A percentile compares a stretch with the other conserved stretches of the same genome.
phyloP scores from a whole-genome alignment of 2,888 invertebrate species.

The Imbricaverruca yamaguchii region DNA sequence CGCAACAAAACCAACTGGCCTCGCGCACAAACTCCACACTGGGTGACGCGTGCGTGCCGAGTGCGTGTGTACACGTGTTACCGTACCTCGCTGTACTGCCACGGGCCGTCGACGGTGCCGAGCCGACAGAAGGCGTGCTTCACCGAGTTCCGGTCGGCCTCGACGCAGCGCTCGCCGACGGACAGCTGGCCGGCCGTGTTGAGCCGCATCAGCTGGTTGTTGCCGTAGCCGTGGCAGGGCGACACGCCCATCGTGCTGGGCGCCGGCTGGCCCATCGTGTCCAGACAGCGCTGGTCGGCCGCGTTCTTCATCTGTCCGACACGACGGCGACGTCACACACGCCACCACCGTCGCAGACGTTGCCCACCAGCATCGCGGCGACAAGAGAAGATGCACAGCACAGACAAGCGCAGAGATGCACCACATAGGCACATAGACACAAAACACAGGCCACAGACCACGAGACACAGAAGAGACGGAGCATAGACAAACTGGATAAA shows the following conservation, averaged over 20 bases:
- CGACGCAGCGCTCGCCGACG: constrained; percentile 91
- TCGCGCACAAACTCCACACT: no score
- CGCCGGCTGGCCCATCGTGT: constrained; percentile 87
- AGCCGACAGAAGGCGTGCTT: constrained; percentile 84
- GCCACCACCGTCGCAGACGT: no score
- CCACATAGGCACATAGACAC: no score
- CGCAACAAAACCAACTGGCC: no score
- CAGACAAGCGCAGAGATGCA: no score
- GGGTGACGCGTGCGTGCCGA: no score
- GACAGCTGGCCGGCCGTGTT: constrained; percentile 91
- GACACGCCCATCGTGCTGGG: constrained; percentile 85
- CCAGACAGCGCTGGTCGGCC: constrained; percentile 74
- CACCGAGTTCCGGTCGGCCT: constrained; percentile 79
- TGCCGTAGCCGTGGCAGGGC: constrained; percentile 89
- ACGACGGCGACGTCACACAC: neutral
- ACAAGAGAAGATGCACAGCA: no score
- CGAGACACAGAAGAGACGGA: no score
- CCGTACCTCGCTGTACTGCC: constrained; percentile 71
- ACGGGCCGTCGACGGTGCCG: constrained; percentile 90
- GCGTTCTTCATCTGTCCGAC: constrained; percentile 57
- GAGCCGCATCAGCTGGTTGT: constrained; percentile 83
- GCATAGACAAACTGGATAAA: no score
- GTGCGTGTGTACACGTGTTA: no score
- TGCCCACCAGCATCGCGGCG: no score
- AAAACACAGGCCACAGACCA: no score